These are phyloP conservation scores for Caenorhabditis sp. DNA, from an alignment of 2,888 invertebrate genomes.

Conservation along the genomic window DNA sequence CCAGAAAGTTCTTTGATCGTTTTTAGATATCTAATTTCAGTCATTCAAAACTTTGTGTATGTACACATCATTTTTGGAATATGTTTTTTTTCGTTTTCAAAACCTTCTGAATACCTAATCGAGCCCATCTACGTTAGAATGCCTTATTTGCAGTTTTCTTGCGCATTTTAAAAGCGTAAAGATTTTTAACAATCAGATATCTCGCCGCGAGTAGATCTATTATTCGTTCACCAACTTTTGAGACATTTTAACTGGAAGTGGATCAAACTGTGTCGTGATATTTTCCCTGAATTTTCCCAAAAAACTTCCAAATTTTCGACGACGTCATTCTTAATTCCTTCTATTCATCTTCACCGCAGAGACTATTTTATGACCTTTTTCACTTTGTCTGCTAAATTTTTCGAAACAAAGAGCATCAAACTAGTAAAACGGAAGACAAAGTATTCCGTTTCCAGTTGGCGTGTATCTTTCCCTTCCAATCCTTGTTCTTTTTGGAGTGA, in stretches of 20 bases:
- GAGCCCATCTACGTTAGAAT: conserved; percentile 29
- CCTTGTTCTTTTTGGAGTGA: neutral
- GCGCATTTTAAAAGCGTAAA: too few relatives aligned
- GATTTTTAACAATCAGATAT: too few relatives aligned
- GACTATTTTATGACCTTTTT: conserved; percentile 49
- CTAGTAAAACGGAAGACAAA: conserved; percentile 14
- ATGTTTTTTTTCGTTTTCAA: conserved; percentile 5
- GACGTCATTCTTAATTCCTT: conserved; percentile 5
- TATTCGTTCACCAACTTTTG: too few relatives aligned
- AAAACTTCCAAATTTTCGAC: conserved; percentile 13
- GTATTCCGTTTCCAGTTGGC: conserved; percentile 45
- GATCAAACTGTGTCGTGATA: too few relatives aligned
- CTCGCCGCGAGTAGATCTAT: too few relatives aligned
- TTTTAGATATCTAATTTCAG: conserved; percentile 7
- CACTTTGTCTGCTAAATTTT: conserved; percentile 13
- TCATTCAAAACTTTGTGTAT: neutral
- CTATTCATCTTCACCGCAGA: neutral
- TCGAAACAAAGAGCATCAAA: conserved; percentile 1
- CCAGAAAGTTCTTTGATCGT: conserved; percentile 28
- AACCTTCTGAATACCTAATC: neutral
- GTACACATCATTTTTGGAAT: conserved; percentile 2
- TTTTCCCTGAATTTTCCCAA: neutral
- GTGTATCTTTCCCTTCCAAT: conserved; percentile 8
- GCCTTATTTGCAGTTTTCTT: neutral
- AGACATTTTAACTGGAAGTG: too few relatives aligned